Conservation (phyloP, 64 coral and sea anemone species). For the Exaiptasia diaphana region DNA sequence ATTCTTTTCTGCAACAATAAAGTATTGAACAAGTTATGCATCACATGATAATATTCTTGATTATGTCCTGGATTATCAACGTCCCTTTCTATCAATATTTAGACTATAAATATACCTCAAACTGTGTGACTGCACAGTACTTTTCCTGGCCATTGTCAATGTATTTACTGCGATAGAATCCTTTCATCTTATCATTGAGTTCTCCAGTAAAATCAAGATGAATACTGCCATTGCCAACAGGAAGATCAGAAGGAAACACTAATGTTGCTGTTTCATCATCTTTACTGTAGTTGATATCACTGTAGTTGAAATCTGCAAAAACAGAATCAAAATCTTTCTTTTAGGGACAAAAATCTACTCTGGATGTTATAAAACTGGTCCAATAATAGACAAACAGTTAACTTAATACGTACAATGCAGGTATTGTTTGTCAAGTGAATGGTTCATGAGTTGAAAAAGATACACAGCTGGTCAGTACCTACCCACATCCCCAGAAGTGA, state of each 20-base stretch:
- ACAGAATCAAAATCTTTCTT: too few species aligned
- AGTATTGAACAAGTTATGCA: background rate
- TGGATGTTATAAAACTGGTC: too few species aligned
- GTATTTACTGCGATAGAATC: slow-evolving; percentile 98
- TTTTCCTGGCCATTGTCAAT: slow-evolving; percentile 73
- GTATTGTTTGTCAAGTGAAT: too few species aligned
- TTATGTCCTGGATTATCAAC: too few species aligned
- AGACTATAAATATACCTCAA: slow-evolving; percentile 56
- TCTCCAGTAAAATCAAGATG: slow-evolving; percentile 84
- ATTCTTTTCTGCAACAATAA: background rate
- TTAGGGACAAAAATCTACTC: too few species aligned
- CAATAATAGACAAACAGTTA: too few species aligned
- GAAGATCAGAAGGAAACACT: slow-evolving; percentile 68
- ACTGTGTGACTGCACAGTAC: slow-evolving; percentile 98
- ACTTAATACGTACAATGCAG: too few species aligned
- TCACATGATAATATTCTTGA: too few species aligned
- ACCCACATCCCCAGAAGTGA: slow-evolving; percentile 52
- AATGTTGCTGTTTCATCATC: slow-evolving; percentile 86
- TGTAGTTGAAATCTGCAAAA: slow-evolving; percentile 48
- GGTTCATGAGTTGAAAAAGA: too few species aligned
- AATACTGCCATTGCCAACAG: slow-evolving; percentile 70
- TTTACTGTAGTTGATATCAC: slow-evolving; percentile 77
- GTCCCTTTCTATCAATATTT: too few species aligned
- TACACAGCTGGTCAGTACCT: too few species aligned
- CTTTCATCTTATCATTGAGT: slow-evolving; percentile 99